These are phyloP conservation scores for Xestia xanthographa DNA, from an alignment of 2,888 invertebrate species.

Conservation along the genomic window DNA sequence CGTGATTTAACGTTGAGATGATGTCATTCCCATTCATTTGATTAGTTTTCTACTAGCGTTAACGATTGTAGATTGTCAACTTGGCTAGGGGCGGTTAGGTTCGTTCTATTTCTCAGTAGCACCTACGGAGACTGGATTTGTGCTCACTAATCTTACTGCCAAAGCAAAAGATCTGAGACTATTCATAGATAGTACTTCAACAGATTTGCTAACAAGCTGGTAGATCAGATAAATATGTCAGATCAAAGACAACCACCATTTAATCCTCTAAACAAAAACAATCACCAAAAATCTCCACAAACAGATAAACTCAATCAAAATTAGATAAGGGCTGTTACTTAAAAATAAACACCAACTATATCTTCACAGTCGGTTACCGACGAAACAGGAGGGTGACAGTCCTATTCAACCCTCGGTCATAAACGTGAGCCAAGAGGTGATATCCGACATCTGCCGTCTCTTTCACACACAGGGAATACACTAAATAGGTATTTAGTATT, in stretches of 20 bases:
- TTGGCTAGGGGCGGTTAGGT: too few relatives aligned
- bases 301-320: constrained; percentile 58
- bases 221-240: background rate
- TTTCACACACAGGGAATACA: constrained; percentile 79
- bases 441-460: constrained; percentile 71
- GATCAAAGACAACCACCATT: background rate
- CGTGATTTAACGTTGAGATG: too few relatives aligned
- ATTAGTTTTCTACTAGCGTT: too few relatives aligned
- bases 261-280: constrained; percentile 9
- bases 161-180: background rate
- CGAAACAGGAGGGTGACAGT: constrained; percentile 72
- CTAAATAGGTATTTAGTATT: constrained; percentile 90
- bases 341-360: constrained; percentile 83
- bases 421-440: constrained; percentile 83
- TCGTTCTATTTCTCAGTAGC: too few relatives aligned
- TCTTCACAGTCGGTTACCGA: constrained; percentile 83
- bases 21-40: too few relatives aligned
- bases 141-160: background rate
- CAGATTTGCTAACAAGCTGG: background rate
- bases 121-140: background rate
- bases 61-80: too few relatives aligned
- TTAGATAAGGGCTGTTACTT: constrained; percentile 67
- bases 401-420: constrained; percentile 78
- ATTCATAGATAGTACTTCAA: background rate
- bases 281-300: constrained; percentile 18